Conservation (phyloP, 2,797 vertebrate species). For the Bradypodion ventrale region DNA sequence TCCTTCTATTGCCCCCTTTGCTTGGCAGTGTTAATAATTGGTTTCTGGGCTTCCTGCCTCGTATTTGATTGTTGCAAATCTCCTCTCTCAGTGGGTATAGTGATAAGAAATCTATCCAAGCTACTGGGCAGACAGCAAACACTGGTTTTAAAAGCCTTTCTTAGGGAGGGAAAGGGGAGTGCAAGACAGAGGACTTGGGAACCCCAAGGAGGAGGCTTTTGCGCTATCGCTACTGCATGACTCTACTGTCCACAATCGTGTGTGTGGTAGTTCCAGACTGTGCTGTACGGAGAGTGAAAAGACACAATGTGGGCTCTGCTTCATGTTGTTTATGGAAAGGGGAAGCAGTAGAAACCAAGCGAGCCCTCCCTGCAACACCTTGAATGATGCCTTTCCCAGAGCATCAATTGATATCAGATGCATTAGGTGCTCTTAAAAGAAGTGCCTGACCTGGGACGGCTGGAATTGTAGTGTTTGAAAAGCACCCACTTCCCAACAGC, state of each 20-base stretch:
- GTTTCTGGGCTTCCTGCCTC: conserved; percentile 42
- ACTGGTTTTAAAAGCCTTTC: not conserved
- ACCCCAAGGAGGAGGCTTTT: not conserved
- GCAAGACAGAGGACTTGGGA: not conserved
- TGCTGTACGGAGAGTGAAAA: conserved; percentile 8
- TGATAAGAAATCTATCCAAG: not conserved
- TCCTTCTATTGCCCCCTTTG: conserved; percentile 17
- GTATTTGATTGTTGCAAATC: conserved; percentile 1
- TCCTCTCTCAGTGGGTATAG: not conserved
- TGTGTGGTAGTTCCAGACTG: not conserved
- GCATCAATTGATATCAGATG: not conserved
- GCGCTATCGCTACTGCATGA: rapidly evolving
- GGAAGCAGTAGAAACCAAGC: conserved; percentile 49
- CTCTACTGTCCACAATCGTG: not conserved
- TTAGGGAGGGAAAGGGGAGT: conserved; percentile 7
- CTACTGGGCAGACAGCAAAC: not conserved
- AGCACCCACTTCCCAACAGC: not conserved
- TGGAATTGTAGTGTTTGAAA: conserved; percentile 10
- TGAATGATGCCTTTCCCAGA: not conserved
- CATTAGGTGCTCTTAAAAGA: not conserved
- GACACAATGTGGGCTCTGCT: conserved; percentile 7
- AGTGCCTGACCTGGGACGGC: not conserved
- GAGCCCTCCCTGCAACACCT: conserved; percentile 9
- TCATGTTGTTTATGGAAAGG: conserved; percentile 7
- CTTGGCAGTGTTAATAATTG: conserved; percentile 48